phyloP scores from a whole-genome alignment of 2,113 vertebrate genomes.

The Halichoeres trimaculatus region DNA sequence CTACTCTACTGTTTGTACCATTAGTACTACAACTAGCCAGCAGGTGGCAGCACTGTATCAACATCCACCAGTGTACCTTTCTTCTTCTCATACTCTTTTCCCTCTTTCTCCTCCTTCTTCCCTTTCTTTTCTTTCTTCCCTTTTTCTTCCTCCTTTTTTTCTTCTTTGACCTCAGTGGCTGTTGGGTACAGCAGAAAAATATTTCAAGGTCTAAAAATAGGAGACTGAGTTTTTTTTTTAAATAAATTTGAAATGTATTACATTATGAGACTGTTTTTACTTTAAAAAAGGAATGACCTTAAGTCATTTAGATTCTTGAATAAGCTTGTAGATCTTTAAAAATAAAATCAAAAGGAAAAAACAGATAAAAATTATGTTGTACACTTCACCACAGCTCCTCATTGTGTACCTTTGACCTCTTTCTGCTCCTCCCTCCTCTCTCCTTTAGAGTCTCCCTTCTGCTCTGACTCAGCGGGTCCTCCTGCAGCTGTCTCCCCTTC shows the following conservation, averaged over 20 bases:
- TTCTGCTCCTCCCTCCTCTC: constrained; percentile 24
- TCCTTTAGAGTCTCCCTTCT: constrained; percentile 35
- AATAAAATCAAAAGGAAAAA: too few relatives aligned
- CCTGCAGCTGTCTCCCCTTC: not conserved
- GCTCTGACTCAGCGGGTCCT: constrained; percentile 21
- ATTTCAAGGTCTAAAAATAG: not conserved
- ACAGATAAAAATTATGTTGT: too few relatives aligned
- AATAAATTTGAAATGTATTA: not conserved
- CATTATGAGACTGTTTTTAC: not conserved
- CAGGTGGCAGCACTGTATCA: not conserved
- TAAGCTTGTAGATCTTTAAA: too few relatives aligned
- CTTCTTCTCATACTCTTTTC: constrained; percentile 75
- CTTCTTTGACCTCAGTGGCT: constrained; percentile 47
- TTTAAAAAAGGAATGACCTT: too few relatives aligned
- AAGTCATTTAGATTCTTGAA: too few relatives aligned
- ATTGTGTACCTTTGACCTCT: constrained; percentile 52
- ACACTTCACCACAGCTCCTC: not conserved
- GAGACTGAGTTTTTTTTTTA: not conserved
- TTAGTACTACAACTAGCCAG: not conserved
- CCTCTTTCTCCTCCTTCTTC: constrained; percentile 50
- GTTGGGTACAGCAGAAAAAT: constrained; percentile 8
- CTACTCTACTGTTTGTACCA: not conserved
- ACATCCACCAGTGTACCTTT: constrained; percentile 68
- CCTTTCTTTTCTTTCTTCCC: constrained; percentile 25
- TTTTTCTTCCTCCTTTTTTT: constrained; percentile 24